Percentiles rank a stretch among this genome's conserved stretches.
Evolutionary conservation across 2,113 vertebrate species (phyloP).

Genomic region (Channa maculata): DNA sequence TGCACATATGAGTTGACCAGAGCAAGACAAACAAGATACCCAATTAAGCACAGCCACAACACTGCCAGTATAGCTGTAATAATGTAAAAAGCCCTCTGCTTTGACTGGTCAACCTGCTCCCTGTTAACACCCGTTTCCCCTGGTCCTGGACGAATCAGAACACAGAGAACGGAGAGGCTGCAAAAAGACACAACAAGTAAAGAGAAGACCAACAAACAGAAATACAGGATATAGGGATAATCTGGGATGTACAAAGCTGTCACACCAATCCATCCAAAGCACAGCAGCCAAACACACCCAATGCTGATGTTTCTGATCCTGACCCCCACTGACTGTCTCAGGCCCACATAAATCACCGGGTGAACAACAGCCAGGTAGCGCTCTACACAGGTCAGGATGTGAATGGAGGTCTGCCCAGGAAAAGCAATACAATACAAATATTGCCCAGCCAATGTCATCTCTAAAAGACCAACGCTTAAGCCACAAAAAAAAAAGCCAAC

Average conservation of each 20-base stretch:
- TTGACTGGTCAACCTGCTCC: too few relatives aligned
- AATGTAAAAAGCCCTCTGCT: too few relatives aligned
- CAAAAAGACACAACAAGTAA: conserved; percentile 1
- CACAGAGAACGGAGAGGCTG: conserved; percentile 24
- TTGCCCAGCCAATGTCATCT: accelerated
- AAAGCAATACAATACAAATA: accelerated
- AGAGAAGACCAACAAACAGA: neutral
- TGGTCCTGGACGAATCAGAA: conserved; percentile 28
- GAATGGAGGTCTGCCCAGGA: neutral
- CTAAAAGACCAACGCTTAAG: accelerated
- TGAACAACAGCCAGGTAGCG: conserved; percentile 46
- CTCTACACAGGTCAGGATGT: conserved; percentile 37
- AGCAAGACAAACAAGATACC: too few relatives aligned
- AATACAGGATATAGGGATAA: accelerated
- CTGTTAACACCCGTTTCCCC: neutral
- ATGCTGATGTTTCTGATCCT: neutral
- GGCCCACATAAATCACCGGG: conserved; percentile 19
- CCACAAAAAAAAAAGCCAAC: accelerated
- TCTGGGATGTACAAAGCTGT: accelerated
- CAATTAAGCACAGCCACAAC: too few relatives aligned
- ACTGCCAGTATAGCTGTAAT: too few relatives aligned
- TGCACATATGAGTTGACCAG: too few relatives aligned
- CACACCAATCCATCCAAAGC: accelerated
- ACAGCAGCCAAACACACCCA: conserved; percentile 14
- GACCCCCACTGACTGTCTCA: neutral